Base-by-base conservation (phyloP, 2,797 vertebrate genomes). In the Schizothorax lantsangensis region DNA sequence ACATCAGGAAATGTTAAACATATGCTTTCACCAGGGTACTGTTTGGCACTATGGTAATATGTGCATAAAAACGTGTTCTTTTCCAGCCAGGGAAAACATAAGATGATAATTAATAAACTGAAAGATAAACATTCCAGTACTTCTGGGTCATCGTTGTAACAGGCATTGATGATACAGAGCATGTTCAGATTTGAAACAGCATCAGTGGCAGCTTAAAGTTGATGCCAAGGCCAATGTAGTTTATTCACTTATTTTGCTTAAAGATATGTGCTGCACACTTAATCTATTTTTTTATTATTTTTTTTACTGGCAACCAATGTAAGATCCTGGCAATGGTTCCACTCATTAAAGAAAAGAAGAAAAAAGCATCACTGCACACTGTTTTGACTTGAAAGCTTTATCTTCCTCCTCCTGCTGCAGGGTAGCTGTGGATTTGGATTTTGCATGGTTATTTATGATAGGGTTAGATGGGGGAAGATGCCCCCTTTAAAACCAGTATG, bases 131-230 rank as follows among this genome's bases (percentile, higher is more conserved):
- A 52, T 84, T 90, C 72, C 82, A 73, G 59, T 80, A 69, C 40
- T 81, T 59, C 75, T 84, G 23, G 62, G n/a, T 81, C 52, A 72
- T 81, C 66, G 36, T 71, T 90, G 83, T 75, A 82, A 89, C 47
- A 59, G 38, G 66, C 14, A 26, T 17, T 75, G n/a, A 45, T 62
- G 49, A 83, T 73, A 73, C 68, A 79, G 83, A 81, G 21, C 0
- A 30, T 49, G 66, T 84, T 84, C 49, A 85, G 78, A 86, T 88
- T 62, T 54, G 47, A 33, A 59, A 82, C 82, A 10, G 6, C 33
- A 86, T 88, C 15, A 85, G 33, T 85, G 84, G 64, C 45, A 84
- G 75, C 38, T 33, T 68, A 49, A 86, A 38, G 83, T 83, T 79
- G 21, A 85, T 90, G 71, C 45, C 72, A 86, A 30, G 9, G 19